Evolutionary conservation across 2,888 invertebrate genomes (phyloP), one percentile per base, ranked within the genome.

Genomic region (Coleophora flavipennella): DNA sequence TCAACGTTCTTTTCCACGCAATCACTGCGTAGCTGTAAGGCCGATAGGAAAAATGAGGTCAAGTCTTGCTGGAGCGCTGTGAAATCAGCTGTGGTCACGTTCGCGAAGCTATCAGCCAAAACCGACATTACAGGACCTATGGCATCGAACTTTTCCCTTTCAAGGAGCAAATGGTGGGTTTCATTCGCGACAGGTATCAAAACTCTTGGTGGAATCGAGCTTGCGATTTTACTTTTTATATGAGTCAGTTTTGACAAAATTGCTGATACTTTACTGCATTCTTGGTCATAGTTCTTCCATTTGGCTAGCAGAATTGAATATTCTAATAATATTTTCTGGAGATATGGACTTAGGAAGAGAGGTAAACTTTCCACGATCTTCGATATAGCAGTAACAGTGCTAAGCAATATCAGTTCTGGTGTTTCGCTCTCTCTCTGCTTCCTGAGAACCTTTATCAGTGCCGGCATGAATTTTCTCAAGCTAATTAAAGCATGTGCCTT

Each of bases 291-390:
- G 13, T 68, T 66, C 45, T 78, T 70, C 84, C 86, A 87, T 57
- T 85, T 87, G 0, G 84, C 80, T 2, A 85, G 59, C 28, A 93
- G 67, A 41, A 87, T 79, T 0, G 90, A 87, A 31, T 93, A 71
- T 50, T 91, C 89, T 8, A 83, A 85, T 1, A 94, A 62, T 27
- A 94, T 83, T 51, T 91, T 90, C 49, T 90, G 88, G 27, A 96
- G 76, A 70, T 96, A 96, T 0, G 95, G 93, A 45, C 94, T 95
- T 47, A 97, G 67, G 66, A 97, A 97, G 31, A 92, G 81, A 0
- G 94, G 91, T 32, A 97, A 67, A 20, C 91, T 90, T 60, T 94
- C 93, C 3, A 96, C 88, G 31, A 97, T 89, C 70, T 94, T 95
- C 43, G 92, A 90, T 27, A 95, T 76, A 0, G 93, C 91, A 2